A percentile compares a stretch with the other conserved stretches of the same genome.
Conservation (phyloP, 2,888 invertebrate species). For the Epistrophe eligans region DNA sequence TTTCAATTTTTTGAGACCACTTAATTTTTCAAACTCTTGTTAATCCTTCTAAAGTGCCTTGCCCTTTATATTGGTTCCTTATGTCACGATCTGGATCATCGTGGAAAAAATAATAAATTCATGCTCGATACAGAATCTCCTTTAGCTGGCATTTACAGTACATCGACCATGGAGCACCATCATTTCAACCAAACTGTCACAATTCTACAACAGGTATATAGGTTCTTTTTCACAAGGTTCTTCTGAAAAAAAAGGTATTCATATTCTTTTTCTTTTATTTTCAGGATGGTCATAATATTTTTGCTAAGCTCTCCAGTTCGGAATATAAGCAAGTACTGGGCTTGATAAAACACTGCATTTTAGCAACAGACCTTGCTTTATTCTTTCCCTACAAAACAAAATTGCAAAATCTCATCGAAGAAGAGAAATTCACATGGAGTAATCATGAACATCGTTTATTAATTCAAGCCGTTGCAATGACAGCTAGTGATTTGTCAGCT, state of each 20-base stretch:
- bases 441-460: conserved; percentile 88
- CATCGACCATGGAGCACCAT: conserved; percentile 94
- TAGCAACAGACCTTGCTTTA: conserved; percentile 92
- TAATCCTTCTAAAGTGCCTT: conserved; percentile 84
- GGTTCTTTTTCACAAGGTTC: neutral
- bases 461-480: conserved; percentile 92
- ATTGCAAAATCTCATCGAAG: conserved; percentile 85
- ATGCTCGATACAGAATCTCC: conserved; percentile 93
- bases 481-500: conserved; percentile 92
- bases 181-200: conserved; percentile 95
- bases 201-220: conserved; percentile 89
- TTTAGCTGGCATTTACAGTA: conserved; percentile 92
- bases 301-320: conserved; percentile 88
- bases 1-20: neutral
- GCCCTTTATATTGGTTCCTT: conserved; percentile 92
- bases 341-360: conserved; percentile 91
- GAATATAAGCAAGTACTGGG: conserved; percentile 92
- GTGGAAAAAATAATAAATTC: conserved; percentile 94
- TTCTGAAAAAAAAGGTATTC: neutral
- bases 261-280: neutral
- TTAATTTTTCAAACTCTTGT: conserved; percentile 55
- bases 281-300: conserved; percentile 94
- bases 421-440: conserved; percentile 87
- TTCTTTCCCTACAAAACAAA: conserved; percentile 91
- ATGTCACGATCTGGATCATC: conserved; percentile 94